Base-by-base conservation (phyloP, 2,888 invertebrate genomes). In the Cerastis leucographa region DNA sequence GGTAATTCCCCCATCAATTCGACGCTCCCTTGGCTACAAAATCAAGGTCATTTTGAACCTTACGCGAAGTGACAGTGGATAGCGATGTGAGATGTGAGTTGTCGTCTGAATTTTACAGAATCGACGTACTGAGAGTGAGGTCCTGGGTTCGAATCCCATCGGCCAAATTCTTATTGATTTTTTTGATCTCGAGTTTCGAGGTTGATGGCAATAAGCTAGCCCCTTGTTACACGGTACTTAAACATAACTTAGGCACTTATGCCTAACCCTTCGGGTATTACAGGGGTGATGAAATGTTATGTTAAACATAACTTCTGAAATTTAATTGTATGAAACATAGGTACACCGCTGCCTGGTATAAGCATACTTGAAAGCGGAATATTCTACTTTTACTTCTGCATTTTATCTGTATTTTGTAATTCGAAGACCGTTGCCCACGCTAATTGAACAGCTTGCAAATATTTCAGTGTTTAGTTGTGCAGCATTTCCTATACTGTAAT, bases 381-480 rank as follows among this genome's bases (percentile, higher is more conserved):
- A 29, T 29, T n/a, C 44, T 3, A 17, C 51, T 4, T 5, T 0
- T 9, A 46, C 65, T 75, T 75, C 75, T 65, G 65, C 0, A 6
- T 11, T 49, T 9, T 42, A n/a, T 1, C 35, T 54, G 74, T 22
- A 6, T 64, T 35, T 44, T 75, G 74, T 14, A 0, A 44, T 51
- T 35, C 2, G n/a, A 51, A 17, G 42, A 29, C 40, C 14, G 14
- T 14, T 42, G 25, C 4, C 51, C 56, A 54, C 46, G 25, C 65
- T 56, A 56, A 75, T 75, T 75, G 44, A 19, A 8, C 5, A 25
- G 25, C 74, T 25, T 40, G 74, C 25, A 54, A 22, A 65, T 25
- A 64, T 59, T 14, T 49, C n/a, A 19, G 12, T 62, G 5, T 19
- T 49, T 56, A 71, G n/a, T 46, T 46, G 35, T 46, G 44, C 19